Conservation (phyloP, 2,113 vertebrate species). For the Pungitius pungitius region DNA sequence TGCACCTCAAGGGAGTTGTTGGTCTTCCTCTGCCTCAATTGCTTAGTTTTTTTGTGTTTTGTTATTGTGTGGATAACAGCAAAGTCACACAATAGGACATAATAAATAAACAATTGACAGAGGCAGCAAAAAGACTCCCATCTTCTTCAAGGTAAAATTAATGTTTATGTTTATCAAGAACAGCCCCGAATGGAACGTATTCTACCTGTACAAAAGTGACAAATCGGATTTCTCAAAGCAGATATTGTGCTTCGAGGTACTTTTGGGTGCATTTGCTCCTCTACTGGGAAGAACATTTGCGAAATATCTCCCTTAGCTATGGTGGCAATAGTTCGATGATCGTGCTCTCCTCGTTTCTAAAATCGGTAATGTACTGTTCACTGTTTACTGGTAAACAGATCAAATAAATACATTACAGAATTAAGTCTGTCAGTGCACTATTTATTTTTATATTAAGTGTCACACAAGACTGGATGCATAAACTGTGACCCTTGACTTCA, state of each 20-base stretch:
- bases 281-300: background rate
- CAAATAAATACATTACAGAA: background rate
- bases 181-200: slow-evolving; percentile 13
- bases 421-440: background rate
- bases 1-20: background rate
- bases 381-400: background rate
- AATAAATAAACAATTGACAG: background rate
- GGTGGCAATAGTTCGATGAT: background rate
- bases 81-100: background rate
- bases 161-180: slow-evolving; percentile 8
- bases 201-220: background rate
- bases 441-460: no score
- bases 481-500: background rate
- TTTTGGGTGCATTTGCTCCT: slow-evolving; percentile 6
- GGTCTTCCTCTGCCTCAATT: background rate
- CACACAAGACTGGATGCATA: background rate
- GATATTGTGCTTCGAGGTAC: background rate
- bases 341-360: background rate
- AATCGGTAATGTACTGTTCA: background rate
- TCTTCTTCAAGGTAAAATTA: background rate
- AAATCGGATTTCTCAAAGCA: slow-evolving; percentile 5
- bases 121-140: background rate
- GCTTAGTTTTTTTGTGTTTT: background rate
- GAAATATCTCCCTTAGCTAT: background rate
- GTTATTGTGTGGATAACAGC: background rate